phyloP scores from a whole-genome alignment of 2,797 vertebrate species.

The Peromyscus nudipes region DNA sequence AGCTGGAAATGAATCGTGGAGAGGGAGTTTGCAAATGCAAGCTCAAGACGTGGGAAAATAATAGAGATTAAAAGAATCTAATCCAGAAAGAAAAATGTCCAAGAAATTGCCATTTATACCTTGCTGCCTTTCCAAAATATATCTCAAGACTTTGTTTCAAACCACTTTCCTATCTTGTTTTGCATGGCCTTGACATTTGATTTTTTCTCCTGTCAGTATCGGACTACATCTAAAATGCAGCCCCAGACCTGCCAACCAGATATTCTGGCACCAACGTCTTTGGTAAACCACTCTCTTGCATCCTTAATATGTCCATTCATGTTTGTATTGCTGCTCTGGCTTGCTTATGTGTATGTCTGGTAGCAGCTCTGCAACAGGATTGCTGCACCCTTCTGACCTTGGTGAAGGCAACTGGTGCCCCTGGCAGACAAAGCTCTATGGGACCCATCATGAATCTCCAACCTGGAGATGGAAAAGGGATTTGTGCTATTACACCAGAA shows the following conservation, averaged over 20 bases:
- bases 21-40: neutral
- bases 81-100: neutral
- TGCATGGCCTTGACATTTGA: constrained; percentile 56
- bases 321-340: constrained; percentile 62
- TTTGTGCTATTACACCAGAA: neutral
- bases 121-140: neutral
- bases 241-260: constrained; percentile 45
- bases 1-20: neutral
- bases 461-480: neutral
- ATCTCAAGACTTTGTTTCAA: constrained; percentile 63
- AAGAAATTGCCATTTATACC: constrained; percentile 33
- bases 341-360: constrained; percentile 59
- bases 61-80: neutral
- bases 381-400: constrained; percentile 4
- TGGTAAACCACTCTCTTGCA: constrained; percentile 72
- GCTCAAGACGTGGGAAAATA: neutral
- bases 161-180: constrained; percentile 24
- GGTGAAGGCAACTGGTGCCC: rapidly evolving
- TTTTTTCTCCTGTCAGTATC: constrained; percentile 54
- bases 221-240: constrained; percentile 57
- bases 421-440: neutral
- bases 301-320: constrained; percentile 64
- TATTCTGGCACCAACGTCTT: neutral
- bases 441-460: neutral
- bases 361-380: neutral